Conservation (phyloP, 1,140 invertebrate genomes). For the Halictus rubicundus region DNA sequence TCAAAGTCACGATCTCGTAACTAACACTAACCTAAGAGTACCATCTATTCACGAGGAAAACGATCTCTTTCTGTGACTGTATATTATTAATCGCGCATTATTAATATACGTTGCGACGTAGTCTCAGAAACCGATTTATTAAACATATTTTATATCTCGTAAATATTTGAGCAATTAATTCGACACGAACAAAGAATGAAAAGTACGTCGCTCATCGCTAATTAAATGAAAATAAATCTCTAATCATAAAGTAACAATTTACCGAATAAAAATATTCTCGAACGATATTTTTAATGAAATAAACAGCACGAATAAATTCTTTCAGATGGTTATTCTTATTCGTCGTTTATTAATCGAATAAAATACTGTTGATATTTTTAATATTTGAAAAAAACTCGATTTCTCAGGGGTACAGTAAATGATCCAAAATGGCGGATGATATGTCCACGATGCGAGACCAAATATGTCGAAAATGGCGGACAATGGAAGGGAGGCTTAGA, state of each 20-base stretch:
- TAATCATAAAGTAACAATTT: not conserved
- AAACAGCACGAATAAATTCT: not conserved
- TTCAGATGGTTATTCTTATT: not conserved
- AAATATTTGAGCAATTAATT: not conserved
- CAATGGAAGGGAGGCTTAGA: not conserved
- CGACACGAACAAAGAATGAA: not conserved
- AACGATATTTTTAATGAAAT: not conserved
- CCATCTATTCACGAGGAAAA: not conserved
- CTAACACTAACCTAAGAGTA: too few relatives aligned
- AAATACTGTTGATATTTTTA: not conserved
- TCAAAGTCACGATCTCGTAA: not conserved
- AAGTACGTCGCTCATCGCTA: not conserved
- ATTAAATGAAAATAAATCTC: not conserved
- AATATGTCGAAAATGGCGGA: not conserved
- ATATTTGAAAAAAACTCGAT: not conserved
- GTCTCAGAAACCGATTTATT: not conserved
- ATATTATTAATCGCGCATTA: not conserved
- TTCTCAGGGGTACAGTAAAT: not conserved
- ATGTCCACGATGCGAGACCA: not conserved
- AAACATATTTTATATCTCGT: not conserved
- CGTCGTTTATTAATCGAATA: not conserved
- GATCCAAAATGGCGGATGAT: constrained; percentile 7
- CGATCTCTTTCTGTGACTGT: not conserved
- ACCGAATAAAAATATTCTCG: too few relatives aligned
- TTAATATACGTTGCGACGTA: not conserved